Evolutionary conservation across 92 coral and sea anemone species (phyloP).

Genomic region (Parazoanthus swiftii): DNA sequence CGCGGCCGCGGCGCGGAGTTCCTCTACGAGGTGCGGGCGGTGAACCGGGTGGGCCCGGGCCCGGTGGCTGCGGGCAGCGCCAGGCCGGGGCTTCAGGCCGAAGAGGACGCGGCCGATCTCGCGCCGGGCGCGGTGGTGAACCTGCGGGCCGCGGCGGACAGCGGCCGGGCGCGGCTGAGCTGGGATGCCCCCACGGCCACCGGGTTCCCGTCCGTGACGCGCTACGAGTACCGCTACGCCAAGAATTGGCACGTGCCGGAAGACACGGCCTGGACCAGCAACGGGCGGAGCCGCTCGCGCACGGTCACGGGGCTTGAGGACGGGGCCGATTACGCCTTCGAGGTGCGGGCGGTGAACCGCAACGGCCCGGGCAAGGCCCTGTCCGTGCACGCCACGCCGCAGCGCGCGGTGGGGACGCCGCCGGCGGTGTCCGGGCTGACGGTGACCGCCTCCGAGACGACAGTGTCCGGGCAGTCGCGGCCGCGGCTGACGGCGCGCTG

Average conservation of each 20-base stretch:
- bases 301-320: slow-evolving; percentile 11
- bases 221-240: slow-evolving; percentile 11
- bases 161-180: slow-evolving; percentile 20
- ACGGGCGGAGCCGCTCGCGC: slow-evolving; percentile 14
- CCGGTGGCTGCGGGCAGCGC: slow-evolving; percentile 19
- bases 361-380: slow-evolving; percentile 13
- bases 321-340: slow-evolving; percentile 12
- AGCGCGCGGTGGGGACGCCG: slow-evolving; percentile 14
- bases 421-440: slow-evolving; percentile 13
- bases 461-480: slow-evolving; percentile 13
- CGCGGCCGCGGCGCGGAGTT: slow-evolving; percentile 17
- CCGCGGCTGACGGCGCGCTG: slow-evolving; percentile 14
- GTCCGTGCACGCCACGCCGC: slow-evolving; percentile 13
- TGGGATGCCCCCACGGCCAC: slow-evolving; percentile 18
- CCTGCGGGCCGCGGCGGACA: slow-evolving; percentile 19
- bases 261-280: slow-evolving; percentile 11
- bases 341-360: slow-evolving; percentile 13
- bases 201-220: slow-evolving; percentile 16
- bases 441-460: slow-evolving; percentile 4
- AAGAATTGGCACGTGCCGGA: slow-evolving; percentile 10
- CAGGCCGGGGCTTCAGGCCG: slow-evolving; percentile 18
- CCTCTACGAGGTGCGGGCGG: slow-evolving; percentile 18
- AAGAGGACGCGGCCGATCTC: slow-evolving; percentile 17
- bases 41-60: slow-evolving; percentile 18
- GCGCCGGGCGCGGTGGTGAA: slow-evolving; percentile 18